Percentiles rank a stretch among this genome's conserved stretches.
These are phyloP conservation scores for Smutsia gigantea DNA, from an alignment of 2,797 vertebrate species.

Conservation along the genomic window DNA sequence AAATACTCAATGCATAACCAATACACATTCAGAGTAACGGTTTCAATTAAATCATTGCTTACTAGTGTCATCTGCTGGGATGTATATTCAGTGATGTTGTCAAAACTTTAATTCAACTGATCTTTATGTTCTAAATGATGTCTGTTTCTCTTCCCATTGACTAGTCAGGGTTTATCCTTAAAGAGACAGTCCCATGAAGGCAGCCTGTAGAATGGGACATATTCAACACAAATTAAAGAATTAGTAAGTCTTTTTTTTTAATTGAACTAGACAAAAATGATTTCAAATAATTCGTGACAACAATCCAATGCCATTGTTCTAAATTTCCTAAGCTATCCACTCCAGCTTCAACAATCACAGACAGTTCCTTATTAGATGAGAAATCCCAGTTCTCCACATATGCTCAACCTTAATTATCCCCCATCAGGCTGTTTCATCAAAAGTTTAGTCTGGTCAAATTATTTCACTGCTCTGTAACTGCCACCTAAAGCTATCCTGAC, in stretches of 20 bases:
- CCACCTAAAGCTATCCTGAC: neutral
- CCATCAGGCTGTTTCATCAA: constrained; percentile 12
- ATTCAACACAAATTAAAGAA: neutral
- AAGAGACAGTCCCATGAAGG: neutral
- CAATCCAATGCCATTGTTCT: neutral
- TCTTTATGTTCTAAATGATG: neutral
- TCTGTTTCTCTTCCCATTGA: neutral
- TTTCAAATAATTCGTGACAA: neutral
- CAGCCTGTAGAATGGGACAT: neutral
- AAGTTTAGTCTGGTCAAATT: constrained; percentile 35
- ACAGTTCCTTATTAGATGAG: neutral
- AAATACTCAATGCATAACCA: neutral
- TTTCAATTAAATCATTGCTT: neutral
- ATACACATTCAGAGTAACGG: neutral
- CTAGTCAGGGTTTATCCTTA: neutral
- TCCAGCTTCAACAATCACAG: constrained; percentile 28
- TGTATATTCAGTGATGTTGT: neutral
- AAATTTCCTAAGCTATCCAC: constrained; percentile 39
- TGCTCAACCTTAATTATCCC: constrained; percentile 39
- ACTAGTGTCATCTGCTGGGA: neutral
- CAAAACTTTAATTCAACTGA: neutral
- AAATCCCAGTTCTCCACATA: neutral
- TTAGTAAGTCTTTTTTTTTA: neutral
- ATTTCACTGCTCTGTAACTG: constrained; percentile 22
- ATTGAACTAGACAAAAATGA: constrained; percentile 46